Conservation (phyloP, 2,113 vertebrate genomes). For the Heterocephalus glaber region DNA sequence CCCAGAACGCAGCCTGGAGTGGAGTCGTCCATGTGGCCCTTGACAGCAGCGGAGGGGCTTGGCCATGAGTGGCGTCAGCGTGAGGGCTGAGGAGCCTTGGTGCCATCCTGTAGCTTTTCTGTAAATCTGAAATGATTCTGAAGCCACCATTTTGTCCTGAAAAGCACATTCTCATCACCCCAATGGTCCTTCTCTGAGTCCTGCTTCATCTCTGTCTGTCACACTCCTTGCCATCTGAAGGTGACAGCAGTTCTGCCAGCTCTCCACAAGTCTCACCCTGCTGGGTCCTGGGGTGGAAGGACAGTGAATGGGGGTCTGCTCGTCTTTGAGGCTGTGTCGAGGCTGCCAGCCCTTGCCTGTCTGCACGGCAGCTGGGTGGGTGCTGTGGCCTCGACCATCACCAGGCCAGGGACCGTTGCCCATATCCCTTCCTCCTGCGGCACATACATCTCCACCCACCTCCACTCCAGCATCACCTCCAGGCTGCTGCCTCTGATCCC, state of each 20-base stretch:
- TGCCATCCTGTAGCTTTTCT: not conserved
- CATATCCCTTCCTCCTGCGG: accelerated
- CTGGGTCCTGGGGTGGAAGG: not conserved
- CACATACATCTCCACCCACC: not conserved
- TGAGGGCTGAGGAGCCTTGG: not conserved
- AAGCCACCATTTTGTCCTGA: not conserved
- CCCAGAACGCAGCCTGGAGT: not conserved
- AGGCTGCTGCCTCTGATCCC: not conserved
- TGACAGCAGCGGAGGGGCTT: too few species aligned
- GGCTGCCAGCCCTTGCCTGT: not conserved
- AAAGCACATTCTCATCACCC: too few species aligned
- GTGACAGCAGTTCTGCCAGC: not conserved
- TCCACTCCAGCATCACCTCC: not conserved
- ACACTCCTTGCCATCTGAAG: accelerated
- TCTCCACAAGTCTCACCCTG: too few species aligned
- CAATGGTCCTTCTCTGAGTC: not conserved
- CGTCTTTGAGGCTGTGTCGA: not conserved
- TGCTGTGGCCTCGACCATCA: not conserved
- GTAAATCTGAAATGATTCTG: not conserved
- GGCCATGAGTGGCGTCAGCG: too few species aligned
- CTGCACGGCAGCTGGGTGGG: too few species aligned
- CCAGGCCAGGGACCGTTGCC: accelerated
- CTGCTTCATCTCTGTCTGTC: not conserved
- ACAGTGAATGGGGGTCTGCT: not conserved
- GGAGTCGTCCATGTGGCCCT: accelerated